Percentiles rank a stretch among this genome's conserved stretches.
Evolutionary conservation across 2,888 invertebrate genomes (phyloP).

Genomic region (Fabriciana adippe): DNA sequence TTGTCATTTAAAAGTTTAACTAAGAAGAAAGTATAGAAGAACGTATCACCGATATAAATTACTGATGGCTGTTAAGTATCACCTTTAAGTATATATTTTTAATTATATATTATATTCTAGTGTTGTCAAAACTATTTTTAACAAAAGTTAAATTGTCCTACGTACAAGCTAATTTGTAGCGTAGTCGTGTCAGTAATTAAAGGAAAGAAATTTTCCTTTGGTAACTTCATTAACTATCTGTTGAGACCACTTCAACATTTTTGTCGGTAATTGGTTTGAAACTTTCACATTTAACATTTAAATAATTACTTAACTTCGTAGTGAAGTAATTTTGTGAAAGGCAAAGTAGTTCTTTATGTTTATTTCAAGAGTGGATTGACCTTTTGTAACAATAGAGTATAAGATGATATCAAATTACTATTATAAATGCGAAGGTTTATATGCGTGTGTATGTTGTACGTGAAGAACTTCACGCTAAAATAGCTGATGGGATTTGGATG

Average conservation of each 20-base stretch:
- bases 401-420: too few species aligned
- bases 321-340: neutral
- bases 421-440: too few species aligned
- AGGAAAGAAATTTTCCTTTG: constrained; percentile 31
- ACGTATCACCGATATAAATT: neutral
- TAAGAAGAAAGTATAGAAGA: too few species aligned
- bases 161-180: constrained; percentile 38
- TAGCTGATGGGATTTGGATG: too few species aligned
- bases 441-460: too few species aligned
- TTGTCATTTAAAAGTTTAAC: too few species aligned
- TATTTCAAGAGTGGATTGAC: neutral
- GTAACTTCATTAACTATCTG: constrained; percentile 29
- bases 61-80: neutral
- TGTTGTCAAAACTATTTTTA: neutral
- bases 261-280: constrained; percentile 10
- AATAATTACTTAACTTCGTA: neutral
- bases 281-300: constrained; percentile 15
- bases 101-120: neutral
- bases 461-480: too few species aligned
- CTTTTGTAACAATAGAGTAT: too few species aligned
- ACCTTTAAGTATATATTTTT: neutral
- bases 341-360: neutral
- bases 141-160: constrained; percentile 19
- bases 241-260: constrained; percentile 12
- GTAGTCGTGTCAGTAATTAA: constrained; percentile 36